Evolutionary conservation across 1,140 invertebrate genomes (phyloP).

Genomic region (Drosophila cardini): DNA sequence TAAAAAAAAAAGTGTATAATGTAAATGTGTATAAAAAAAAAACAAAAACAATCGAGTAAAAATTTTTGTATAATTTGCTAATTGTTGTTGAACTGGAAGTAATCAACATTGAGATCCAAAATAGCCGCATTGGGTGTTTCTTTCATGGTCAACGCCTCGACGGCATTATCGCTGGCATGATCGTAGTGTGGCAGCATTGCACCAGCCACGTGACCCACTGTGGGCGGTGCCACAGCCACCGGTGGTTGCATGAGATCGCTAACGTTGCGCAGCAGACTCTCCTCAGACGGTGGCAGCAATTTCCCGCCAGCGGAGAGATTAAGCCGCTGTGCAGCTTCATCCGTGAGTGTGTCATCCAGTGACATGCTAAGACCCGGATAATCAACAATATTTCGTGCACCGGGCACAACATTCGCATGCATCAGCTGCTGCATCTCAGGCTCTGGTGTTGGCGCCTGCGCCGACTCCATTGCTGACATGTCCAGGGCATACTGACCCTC

Average conservation of each 20-base stretch:
- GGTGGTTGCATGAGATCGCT: conserved; percentile 77
- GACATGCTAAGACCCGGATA: conserved; percentile 79
- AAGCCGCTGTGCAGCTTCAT: conserved; percentile 79
- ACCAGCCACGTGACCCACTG: conserved; percentile 47
- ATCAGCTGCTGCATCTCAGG: conserved; percentile 48
- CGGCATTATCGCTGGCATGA: conserved; percentile 82
- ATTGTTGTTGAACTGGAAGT: conserved; percentile 80
- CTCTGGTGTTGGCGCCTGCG: conserved; percentile 63
- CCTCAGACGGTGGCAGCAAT: conserved; percentile 77
- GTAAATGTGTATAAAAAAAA: conserved; percentile 11
- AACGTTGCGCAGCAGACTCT: conserved; percentile 76
- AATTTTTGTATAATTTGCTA: conserved; percentile 28
- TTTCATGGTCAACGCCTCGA: conserved; percentile 79
- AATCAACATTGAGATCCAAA: conserved; percentile 78
- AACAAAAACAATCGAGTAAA: neutral
- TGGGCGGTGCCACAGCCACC: conserved; percentile 51
- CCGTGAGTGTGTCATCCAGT: conserved; percentile 77
- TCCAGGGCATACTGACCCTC: conserved; percentile 82
- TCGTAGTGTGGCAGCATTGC: conserved; percentile 68
- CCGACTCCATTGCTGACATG: conserved; percentile 77
- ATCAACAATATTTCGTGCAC: conserved; percentile 64
- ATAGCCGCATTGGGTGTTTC: conserved; percentile 65
- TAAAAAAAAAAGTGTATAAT: conserved; percentile 1
- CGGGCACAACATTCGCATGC: conserved; percentile 19
- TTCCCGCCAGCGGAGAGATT: conserved; percentile 80